These are phyloP conservation scores for Prenolepis imparis DNA, from an alignment of 2,888 invertebrate genomes.

Conservation along the genomic window DNA sequence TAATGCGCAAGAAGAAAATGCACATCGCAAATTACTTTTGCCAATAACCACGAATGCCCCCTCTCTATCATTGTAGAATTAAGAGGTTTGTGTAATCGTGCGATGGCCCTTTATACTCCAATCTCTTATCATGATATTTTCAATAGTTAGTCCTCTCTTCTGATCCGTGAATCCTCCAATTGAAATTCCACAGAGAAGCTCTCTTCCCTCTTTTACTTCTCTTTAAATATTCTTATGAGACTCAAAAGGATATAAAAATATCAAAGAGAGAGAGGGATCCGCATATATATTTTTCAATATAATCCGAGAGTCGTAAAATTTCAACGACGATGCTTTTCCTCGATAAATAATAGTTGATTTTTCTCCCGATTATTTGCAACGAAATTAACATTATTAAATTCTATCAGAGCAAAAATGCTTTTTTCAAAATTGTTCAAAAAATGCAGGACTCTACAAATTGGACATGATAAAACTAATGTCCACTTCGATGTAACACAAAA, in stretches of 20 bases:
- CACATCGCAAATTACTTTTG: slow-evolving; percentile 22
- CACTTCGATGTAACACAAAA: neutral
- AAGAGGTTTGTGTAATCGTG: slow-evolving; percentile 25
- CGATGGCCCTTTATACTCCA: neutral
- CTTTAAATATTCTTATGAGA: neutral
- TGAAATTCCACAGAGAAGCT: neutral
- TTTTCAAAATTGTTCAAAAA: neutral
- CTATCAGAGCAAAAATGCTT: neutral
- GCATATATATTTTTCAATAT: neutral
- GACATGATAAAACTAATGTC: neutral
- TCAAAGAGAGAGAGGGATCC: neutral
- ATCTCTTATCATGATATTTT: neutral
- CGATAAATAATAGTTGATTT: neutral
- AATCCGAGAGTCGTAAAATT: neutral
- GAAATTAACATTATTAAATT: neutral
- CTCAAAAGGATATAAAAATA: neutral
- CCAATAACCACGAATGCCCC: slow-evolving; percentile 15
- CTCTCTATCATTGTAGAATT: neutral
- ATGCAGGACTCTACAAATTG: neutral
- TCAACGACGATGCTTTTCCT: neutral
- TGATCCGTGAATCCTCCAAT: neutral
- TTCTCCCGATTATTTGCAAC: neutral
- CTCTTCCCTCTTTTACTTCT: neutral
- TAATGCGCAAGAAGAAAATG: neutral
- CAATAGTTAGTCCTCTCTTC: neutral